Percentiles rank a stretch among this genome's conserved stretches.
Conservation (phyloP, 64 coral and sea anemone genomes). For the Montipora foliosa region DNA sequence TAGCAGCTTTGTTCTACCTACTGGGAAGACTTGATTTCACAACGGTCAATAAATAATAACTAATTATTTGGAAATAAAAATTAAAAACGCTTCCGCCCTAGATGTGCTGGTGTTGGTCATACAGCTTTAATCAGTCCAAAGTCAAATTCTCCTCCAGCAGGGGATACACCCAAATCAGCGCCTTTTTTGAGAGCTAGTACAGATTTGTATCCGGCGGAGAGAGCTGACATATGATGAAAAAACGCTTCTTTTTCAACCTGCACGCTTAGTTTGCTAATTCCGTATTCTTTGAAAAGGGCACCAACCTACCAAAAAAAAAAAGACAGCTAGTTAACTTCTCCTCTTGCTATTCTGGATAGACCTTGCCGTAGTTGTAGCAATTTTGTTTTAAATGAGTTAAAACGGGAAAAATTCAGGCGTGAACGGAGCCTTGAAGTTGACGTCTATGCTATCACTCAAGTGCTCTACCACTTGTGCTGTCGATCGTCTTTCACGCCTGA, state of each 20-base stretch:
- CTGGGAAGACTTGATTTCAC: not conserved
- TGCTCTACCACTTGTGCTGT: no score
- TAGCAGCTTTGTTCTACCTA: not conserved
- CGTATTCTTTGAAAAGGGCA: slow-evolving; percentile 88
- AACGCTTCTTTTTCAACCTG: slow-evolving; percentile 98
- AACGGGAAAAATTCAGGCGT: no score
- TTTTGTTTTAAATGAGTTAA: no score
- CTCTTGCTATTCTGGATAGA: no score
- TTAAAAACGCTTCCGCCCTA: not conserved
- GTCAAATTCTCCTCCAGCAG: slow-evolving; percentile 69
- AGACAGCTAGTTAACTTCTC: no score
- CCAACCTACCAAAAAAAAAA: slow-evolving; percentile 60
- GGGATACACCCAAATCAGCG: slow-evolving; percentile 59
- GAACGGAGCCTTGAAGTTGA: no score
- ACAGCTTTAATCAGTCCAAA: slow-evolving; percentile 89
- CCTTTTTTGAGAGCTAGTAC: slow-evolving; percentile 91
- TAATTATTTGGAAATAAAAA: not conserved
- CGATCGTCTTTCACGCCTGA: no score
- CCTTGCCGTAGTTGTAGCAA: no score
- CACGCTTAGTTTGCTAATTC: slow-evolving; percentile 79
- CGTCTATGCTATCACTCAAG: no score
- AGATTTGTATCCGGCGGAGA: slow-evolving; percentile 98
- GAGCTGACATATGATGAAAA: slow-evolving; percentile 97
- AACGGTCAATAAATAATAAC: slow-evolving; percentile 2
- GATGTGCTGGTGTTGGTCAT: not conserved